Conservation (phyloP, 1,140 invertebrate species). For the Drosophila bifasciata region DNA sequence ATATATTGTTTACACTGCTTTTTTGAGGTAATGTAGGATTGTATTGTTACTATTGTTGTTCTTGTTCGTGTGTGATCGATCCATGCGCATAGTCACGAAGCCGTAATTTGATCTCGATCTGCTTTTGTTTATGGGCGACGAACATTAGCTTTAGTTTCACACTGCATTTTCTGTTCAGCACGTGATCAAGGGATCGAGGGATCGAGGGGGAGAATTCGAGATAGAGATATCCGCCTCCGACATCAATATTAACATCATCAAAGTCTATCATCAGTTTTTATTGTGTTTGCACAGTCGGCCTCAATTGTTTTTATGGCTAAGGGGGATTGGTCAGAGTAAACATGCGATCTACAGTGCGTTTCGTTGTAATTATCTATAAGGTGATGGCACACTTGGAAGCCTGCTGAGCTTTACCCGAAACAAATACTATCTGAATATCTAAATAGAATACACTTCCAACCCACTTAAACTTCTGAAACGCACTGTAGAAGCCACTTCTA, state of each 20-base stretch:
- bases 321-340: no score
- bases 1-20: constrained; percentile 41
- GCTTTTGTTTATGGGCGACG: constrained; percentile 51
- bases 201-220: neutral
- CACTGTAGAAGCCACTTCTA: no score
- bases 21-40: constrained; percentile 6
- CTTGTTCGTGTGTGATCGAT: constrained; percentile 23
- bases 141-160: constrained; percentile 40
- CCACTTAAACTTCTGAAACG: no score
- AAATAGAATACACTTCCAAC: no score
- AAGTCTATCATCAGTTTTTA: constrained; percentile 9
- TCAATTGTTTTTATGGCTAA: constrained; percentile 7
- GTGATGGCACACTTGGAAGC: no score
- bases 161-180: constrained; percentile 22
- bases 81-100: neutral
- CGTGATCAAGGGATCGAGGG: constrained; percentile 18
- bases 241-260: constrained; percentile 29
- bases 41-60: constrained; percentile 7
- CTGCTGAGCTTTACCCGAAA: no score
- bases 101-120: constrained; percentile 41
- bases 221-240: constrained; percentile 12
- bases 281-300: constrained; percentile 3
- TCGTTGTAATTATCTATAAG: no score
- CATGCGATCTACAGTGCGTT: no score
- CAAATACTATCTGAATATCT: no score